Evolutionary conservation across 2,888 invertebrate species (phyloP).

Genomic region (Carabus problematicus): DNA sequence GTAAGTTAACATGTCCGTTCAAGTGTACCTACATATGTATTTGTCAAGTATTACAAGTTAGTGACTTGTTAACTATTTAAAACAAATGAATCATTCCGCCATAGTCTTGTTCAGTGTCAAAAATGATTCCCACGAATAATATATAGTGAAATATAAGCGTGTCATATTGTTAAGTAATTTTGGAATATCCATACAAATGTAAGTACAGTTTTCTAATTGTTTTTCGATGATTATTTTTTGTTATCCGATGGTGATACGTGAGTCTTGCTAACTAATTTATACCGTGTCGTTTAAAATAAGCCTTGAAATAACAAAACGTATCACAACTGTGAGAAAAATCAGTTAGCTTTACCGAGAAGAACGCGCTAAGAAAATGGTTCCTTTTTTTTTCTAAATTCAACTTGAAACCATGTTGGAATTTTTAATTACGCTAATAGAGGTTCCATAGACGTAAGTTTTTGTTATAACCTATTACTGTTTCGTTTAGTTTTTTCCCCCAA

Average conservation of each 20-base stretch:
- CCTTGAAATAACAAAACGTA: constrained; percentile 29
- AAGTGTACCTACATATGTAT: too few relatives aligned
- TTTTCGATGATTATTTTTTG: background rate
- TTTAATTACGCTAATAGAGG: constrained; percentile 36
- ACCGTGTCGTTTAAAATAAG: constrained; percentile 20
- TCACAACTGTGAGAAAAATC: constrained; percentile 34
- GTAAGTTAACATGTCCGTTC: too few relatives aligned
- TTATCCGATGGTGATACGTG: constrained; percentile 25
- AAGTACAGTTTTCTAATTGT: background rate
- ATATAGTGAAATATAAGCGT: too few relatives aligned
- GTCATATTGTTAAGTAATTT: background rate
- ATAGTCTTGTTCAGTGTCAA: too few relatives aligned
- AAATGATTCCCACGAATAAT: too few relatives aligned
- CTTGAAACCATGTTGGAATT: constrained; percentile 38
- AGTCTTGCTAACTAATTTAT: constrained; percentile 29
- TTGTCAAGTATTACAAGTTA: too few relatives aligned
- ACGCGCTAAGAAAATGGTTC: constrained; percentile 22
- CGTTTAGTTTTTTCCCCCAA: background rate
- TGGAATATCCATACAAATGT: background rate
- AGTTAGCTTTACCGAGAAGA: constrained; percentile 28
- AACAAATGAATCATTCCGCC: too few relatives aligned
- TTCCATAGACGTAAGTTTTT: background rate
- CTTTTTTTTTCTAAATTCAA: constrained; percentile 20
- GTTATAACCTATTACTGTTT: background rate
- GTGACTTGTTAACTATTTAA: too few relatives aligned